phyloP scores from a whole-genome alignment of 2,888 invertebrate species.

The Acrobasis repandana region DNA sequence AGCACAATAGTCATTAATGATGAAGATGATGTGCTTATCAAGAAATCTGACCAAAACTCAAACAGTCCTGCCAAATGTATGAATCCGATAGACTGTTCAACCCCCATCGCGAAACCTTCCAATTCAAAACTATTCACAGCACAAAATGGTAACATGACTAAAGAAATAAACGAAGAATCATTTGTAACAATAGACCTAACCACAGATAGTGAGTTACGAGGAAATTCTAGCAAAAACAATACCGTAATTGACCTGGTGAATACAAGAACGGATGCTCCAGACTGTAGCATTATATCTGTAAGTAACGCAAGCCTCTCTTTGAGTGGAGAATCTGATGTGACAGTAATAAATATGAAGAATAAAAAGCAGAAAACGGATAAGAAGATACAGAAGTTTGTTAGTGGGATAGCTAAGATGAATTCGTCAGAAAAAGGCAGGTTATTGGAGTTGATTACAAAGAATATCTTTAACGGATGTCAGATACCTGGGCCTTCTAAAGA shows the following conservation, averaged over 20 bases:
- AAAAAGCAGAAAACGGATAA: slow-evolving; percentile 33
- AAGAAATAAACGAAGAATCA: slow-evolving; percentile 56
- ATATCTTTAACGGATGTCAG: slow-evolving; percentile 61
- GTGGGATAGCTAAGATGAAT: slow-evolving; percentile 58
- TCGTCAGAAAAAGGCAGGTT: slow-evolving; percentile 55
- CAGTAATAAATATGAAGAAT: slow-evolving; percentile 47
- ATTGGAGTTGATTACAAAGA: slow-evolving; percentile 58
- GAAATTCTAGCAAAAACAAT: slow-evolving; percentile 25
- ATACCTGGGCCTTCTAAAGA: slow-evolving; percentile 37
- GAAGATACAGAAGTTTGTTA: slow-evolving; percentile 51
- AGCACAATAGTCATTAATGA: slow-evolving; percentile 44
- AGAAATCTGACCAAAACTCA: slow-evolving; percentile 32
- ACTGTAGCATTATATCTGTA: slow-evolving; percentile 49
- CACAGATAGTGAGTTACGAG: slow-evolving; percentile 29
- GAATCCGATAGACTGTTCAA: slow-evolving; percentile 52
- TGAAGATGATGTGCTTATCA: slow-evolving; percentile 40
- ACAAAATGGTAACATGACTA: slow-evolving; percentile 44
- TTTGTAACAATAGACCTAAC: slow-evolving; percentile 71
- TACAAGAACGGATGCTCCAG: slow-evolving; percentile 39
- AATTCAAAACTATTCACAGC: slow-evolving; percentile 32
- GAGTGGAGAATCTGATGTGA: slow-evolving; percentile 68
- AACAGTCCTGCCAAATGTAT: slow-evolving; percentile 32
- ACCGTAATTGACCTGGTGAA: slow-evolving; percentile 57
- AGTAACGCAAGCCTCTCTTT: slow-evolving; percentile 48
- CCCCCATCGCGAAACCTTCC: slow-evolving; percentile 44